Conservation (phyloP, 2,797 vertebrate genomes). For the Chaunax sp. region DNA sequence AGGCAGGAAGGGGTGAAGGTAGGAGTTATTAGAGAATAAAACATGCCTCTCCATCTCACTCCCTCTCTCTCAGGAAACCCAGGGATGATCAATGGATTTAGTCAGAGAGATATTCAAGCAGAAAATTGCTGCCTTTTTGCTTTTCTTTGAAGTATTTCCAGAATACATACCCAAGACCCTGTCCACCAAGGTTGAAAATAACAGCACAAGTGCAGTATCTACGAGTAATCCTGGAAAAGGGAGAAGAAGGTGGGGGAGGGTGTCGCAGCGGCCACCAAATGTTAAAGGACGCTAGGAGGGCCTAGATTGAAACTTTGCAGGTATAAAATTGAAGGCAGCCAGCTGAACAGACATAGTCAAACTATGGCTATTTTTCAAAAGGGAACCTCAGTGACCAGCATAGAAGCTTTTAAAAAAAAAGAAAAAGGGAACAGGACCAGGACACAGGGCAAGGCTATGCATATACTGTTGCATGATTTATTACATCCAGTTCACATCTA, state of each 20-base stretch:
- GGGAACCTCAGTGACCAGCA: conserved; percentile 67
- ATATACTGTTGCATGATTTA: conserved; percentile 64
- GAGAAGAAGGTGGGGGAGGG: conserved; percentile 66
- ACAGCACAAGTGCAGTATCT: conserved; percentile 80
- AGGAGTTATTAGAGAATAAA: conserved; percentile 99
- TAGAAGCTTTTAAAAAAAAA: conserved; percentile 53
- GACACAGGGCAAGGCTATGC: conserved; percentile 46
- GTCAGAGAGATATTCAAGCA: conserved; percentile 99
- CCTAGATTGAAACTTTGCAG: conserved; percentile 87
- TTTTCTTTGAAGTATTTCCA: conserved; percentile 94
- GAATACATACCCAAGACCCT: conserved; percentile 82
- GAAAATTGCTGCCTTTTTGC: conserved; percentile 99
- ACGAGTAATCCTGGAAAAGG: conserved; percentile 79
- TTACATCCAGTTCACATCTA: conserved; percentile 43
- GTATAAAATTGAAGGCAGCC: conserved; percentile 89
- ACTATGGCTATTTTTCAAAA: conserved; percentile 80
- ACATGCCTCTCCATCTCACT: conserved; percentile 91
- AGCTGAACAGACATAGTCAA: conserved; percentile 81
- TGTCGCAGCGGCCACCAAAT: conserved; percentile 67
- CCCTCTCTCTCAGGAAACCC: conserved; percentile 95
- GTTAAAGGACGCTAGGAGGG: conserved; percentile 81
- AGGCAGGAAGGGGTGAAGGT: conserved; percentile 93
- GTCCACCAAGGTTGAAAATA: conserved; percentile 86
- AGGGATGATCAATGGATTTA: conserved; percentile 99
- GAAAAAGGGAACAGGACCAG: conserved; percentile 39